Base-by-base conservation (phyloP, 1,140 invertebrate genomes). In the Dermatophagoides farinae region DNA sequence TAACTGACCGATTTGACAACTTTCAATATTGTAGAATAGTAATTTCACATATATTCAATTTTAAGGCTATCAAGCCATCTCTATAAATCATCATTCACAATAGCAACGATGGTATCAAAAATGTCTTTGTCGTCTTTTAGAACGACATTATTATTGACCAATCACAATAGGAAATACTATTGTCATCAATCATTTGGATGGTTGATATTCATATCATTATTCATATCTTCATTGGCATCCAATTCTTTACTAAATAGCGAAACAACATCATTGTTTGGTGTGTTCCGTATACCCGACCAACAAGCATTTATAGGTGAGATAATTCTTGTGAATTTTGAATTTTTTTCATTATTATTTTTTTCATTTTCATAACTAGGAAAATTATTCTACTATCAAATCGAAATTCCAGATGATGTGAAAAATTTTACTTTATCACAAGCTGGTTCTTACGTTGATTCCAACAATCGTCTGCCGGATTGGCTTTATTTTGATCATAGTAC, bases 401-500 rank as follows among this genome's bases (percentile, higher is more conserved):
- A 11, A n/a, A 37, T 14, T 11, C 53, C 53, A 6, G 5, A 14
- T 12, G 12, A 44, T 25, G 10, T 55, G 12, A 14, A 44, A 14
- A 55, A 55, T 38, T 44, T 55, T 12, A 55, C 38, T 14, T 44
- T 55, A n/a, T 8, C 22, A 12, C 53, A 55, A 25, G 53, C 53
- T 20, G 53, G 53, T 4, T 25, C 14, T 14, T 1, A 55, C 23
- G 4, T 38, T 23, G 25, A 55, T 14, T 23, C 16, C 4, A 39
- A 37, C 38, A n/a, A 12, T 16, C 43, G 11, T 1, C 65, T 76
- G 14, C 74, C 74, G 44, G 50, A 53, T 6, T 76, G 74, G 74
- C 61, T 76, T 23, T 61, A 67, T 18, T 75, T 73, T 64, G 68
- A 74, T 51, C 41, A 61, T 1, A 61, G 64, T 23, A 69, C 66